Conservation (phyloP, 2,113 vertebrate genomes). For the Micromys minutus region DNA sequence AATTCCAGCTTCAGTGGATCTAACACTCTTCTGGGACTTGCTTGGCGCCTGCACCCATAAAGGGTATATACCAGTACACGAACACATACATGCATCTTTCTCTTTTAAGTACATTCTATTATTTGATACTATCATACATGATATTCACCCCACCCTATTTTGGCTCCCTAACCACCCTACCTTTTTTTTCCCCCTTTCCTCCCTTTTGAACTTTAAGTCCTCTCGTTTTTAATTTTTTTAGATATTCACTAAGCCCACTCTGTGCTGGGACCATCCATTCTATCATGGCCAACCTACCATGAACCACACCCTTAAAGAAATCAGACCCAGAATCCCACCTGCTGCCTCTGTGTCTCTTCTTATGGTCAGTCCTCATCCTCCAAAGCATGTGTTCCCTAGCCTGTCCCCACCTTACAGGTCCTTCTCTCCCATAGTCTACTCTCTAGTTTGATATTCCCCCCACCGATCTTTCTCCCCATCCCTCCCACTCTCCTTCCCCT, state of each 20-base stretch:
- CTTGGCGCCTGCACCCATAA: not conserved
- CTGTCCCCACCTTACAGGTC: not conserved
- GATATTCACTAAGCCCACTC: not conserved
- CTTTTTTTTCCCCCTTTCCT: not conserved
- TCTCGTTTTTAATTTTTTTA: not conserved
- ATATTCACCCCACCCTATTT: not conserved
- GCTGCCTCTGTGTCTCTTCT: not conserved
- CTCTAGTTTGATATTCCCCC: too few species aligned
- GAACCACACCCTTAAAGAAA: not conserved
- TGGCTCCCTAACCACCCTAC: not conserved
- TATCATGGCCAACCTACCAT: not conserved
- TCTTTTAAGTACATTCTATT: not conserved
- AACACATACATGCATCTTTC: not conserved
- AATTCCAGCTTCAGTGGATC: not conserved
- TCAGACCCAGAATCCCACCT: not conserved
- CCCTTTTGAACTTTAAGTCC: not conserved
- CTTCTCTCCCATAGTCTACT: too few species aligned
- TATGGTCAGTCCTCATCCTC: not conserved
- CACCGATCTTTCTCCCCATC: not conserved
- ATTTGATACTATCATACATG: not conserved
- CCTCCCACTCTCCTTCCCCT: too few species aligned
- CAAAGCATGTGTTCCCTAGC: not conserved
- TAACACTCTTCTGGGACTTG: not conserved
- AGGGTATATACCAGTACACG: not conserved
- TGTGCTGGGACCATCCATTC: not conserved